Evolutionary conservation across 2,113 vertebrate species (phyloP).

Genomic region (Cyanistes caeruleus): DNA sequence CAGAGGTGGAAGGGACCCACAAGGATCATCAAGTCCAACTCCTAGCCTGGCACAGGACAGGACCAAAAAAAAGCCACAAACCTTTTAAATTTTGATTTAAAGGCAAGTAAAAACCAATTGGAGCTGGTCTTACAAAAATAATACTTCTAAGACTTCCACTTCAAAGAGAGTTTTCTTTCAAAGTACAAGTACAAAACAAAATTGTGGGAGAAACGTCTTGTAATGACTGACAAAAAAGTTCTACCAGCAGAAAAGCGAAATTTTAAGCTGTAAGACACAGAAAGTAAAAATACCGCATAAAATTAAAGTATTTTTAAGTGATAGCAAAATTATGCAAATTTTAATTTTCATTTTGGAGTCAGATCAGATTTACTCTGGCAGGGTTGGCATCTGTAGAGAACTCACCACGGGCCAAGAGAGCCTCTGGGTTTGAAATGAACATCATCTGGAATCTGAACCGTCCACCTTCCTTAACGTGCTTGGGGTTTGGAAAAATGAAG

Average conservation of each 20-base stretch:
- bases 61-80: fast-evolving
- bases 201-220: neutral
- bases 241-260: neutral
- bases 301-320: fast-evolving
- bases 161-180: neutral
- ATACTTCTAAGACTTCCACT: neutral
- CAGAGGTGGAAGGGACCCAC: neutral
- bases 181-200: neutral
- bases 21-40: neutral
- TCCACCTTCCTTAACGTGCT: neutral
- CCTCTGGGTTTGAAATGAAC: neutral
- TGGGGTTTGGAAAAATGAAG: neutral
- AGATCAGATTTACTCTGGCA: neutral
- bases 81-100: neutral
- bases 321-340: neutral
- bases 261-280: neutral
- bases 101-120: neutral
- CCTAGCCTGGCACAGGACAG: neutral
- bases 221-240: neutral
- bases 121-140: neutral
- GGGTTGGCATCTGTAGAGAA: neutral
- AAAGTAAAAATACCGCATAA: neutral
- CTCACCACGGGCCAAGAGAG: neutral
- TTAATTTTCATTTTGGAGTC: neutral
- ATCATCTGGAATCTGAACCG: neutral